Percentiles rank a stretch among this genome's conserved stretches.
These are phyloP conservation scores for Bungarus multicinctus DNA, from an alignment of 2,113 vertebrate genomes.

Conservation along the genomic window DNA sequence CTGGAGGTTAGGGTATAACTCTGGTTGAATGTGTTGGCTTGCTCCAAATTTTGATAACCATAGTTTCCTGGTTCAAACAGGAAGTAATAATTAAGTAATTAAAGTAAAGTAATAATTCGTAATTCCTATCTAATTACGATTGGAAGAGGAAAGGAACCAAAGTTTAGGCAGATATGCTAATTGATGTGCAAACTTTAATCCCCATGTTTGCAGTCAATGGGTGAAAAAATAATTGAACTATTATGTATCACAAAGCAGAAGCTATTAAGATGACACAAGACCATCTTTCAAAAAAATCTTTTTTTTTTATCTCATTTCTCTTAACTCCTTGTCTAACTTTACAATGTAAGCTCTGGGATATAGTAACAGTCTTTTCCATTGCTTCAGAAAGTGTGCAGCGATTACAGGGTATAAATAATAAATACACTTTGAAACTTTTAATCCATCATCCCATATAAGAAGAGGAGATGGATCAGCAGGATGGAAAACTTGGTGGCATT, in stretches of 20 bases:
- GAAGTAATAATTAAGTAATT: background rate
- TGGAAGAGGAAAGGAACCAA: background rate
- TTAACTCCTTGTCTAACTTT: conserved; percentile 9
- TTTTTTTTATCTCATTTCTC: background rate
- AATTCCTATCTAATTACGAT: background rate
- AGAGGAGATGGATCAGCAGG: background rate
- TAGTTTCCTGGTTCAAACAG: background rate
- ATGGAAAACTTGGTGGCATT: background rate
- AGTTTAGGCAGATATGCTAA: background rate
- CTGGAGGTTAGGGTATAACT: no score
- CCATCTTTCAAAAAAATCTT: background rate
- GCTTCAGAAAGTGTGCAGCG: background rate
- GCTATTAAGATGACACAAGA: background rate
- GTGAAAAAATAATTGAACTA: background rate
- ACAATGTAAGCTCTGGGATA: background rate
- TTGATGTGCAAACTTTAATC: background rate
- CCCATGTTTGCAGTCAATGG: background rate
- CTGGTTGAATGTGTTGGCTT: no score
- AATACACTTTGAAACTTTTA: background rate
- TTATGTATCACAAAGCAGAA: background rate
- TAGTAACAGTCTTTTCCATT: background rate
- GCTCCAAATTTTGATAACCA: background rate
- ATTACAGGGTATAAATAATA: conserved; percentile 19
- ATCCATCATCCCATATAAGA: background rate
- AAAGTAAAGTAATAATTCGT: background rate